phyloP scores from a whole-genome alignment of 2,797 vertebrate species.

The Eulemur albifrons region DNA sequence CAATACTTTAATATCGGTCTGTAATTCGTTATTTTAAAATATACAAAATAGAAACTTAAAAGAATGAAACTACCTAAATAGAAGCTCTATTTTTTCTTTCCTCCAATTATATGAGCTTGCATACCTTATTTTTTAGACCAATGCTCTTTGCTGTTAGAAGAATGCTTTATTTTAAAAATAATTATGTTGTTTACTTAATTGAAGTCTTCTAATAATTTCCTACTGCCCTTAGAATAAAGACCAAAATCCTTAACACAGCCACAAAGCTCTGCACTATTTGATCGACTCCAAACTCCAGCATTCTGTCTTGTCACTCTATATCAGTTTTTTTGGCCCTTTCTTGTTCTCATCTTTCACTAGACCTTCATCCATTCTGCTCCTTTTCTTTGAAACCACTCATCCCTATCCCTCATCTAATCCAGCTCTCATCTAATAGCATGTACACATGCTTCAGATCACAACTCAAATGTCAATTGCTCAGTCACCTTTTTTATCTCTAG shows the following conservation, averaged over 20 bases:
- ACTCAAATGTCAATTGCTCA: not conserved
- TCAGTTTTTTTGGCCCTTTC: not conserved
- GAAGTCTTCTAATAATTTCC: not conserved
- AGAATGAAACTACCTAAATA: not conserved
- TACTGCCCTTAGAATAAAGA: not conserved
- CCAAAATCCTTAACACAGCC: not conserved
- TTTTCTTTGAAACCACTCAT: no score
- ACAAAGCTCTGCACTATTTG: not conserved
- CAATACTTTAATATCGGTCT: not conserved
- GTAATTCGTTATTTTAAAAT: not conserved
- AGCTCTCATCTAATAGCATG: not conserved
- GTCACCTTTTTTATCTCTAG: not conserved
- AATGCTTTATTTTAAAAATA: slow-evolving; percentile 8
- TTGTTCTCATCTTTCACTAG: not conserved
- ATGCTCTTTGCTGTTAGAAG: not conserved
- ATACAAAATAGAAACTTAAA: not conserved
- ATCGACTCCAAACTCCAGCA: not conserved
- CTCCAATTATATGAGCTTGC: not conserved
- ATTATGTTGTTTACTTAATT: not conserved
- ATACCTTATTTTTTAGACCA: not conserved
- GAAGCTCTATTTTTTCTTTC: not conserved
- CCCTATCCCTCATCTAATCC: not conserved
- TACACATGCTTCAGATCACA: not conserved
- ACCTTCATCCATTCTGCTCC: not conserved
- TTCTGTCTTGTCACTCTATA: not conserved